Evolutionary conservation across 2,888 invertebrate species (phyloP).

Genomic region (Drosophila prostipennis): DNA sequence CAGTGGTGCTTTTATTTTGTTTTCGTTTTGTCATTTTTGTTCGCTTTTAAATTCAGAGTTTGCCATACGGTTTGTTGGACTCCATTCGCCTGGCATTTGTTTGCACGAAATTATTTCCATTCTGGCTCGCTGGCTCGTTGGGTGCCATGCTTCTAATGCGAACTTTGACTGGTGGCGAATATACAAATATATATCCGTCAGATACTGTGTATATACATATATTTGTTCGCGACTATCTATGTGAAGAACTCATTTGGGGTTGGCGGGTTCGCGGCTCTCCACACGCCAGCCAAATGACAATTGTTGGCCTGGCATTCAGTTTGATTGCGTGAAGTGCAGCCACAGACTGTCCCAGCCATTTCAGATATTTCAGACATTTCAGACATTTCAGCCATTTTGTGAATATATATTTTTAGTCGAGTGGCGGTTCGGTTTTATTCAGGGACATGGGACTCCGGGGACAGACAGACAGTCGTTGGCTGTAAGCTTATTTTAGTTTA

Average conservation of each 20-base stretch:
- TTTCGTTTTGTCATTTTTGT: conserved; percentile 13
- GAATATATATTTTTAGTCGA: conserved; percentile 57
- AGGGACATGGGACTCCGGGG: conserved; percentile 1
- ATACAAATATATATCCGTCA: background rate
- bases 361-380: conserved; percentile 41
- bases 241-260: conserved; percentile 21
- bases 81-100: conserved; percentile 28
- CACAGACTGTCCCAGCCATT: conserved; percentile 43
- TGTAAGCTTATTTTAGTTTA: conserved; percentile 64
- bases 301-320: conserved; percentile 63
- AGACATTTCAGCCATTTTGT: conserved; percentile 40
- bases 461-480: conserved; percentile 14
- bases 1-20: conserved; percentile 30
- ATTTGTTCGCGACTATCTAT: conserved; percentile 5
- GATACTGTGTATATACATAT: background rate
- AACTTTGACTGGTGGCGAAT: conserved; percentile 65
- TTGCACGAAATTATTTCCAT: conserved; percentile 38
- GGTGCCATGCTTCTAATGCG: conserved; percentile 51
- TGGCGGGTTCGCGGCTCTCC: conserved; percentile 17
- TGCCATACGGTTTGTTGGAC: conserved; percentile 22
- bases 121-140: conserved; percentile 20
- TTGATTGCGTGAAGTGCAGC: conserved; percentile 63
- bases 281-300: conserved; percentile 49
- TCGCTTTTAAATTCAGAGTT: conserved; percentile 25
- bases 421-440: conserved; percentile 12